Evolutionary conservation across 2,113 vertebrate species (phyloP).

Genomic region (Todiramphus saurophagus): DNA sequence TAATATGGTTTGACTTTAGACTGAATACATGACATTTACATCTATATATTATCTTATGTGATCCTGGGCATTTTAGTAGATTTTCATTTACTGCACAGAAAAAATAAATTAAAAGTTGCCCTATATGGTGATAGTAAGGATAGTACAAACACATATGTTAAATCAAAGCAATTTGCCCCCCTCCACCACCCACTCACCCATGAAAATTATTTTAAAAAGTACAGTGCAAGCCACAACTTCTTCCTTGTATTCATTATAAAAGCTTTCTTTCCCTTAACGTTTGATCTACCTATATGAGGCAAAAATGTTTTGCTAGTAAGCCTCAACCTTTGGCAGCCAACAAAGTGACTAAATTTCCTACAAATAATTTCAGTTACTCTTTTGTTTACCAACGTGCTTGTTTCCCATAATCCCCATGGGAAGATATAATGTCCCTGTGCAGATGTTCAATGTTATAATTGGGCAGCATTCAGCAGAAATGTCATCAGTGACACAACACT

Average conservation of each 20-base stretch:
- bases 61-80: not conserved
- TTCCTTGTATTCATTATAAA: not conserved
- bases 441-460: constrained; percentile 58
- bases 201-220: constrained; percentile 35
- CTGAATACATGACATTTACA: constrained; percentile 11
- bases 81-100: constrained; percentile 43
- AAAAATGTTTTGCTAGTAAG: constrained; percentile 34
- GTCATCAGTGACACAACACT: constrained; percentile 52
- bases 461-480: constrained; percentile 57
- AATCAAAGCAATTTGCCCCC: not conserved
- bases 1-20: constrained; percentile 11
- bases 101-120: constrained; percentile 22
- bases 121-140: not conserved
- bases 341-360: constrained; percentile 42
- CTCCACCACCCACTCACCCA: not conserved
- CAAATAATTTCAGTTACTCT: constrained; percentile 32
- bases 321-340: constrained; percentile 47
- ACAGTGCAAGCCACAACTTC: constrained; percentile 5
- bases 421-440: not conserved
- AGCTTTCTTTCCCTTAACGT: constrained; percentile 26
- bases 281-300: constrained; percentile 51
- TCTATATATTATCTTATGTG: not conserved
- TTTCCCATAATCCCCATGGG: constrained; percentile 37
- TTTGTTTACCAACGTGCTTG: constrained; percentile 26
- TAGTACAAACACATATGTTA: constrained; percentile 19